Evolutionary conservation across 2,797 vertebrate species (phyloP).

Genomic region (Fistularia commersonii): DNA sequence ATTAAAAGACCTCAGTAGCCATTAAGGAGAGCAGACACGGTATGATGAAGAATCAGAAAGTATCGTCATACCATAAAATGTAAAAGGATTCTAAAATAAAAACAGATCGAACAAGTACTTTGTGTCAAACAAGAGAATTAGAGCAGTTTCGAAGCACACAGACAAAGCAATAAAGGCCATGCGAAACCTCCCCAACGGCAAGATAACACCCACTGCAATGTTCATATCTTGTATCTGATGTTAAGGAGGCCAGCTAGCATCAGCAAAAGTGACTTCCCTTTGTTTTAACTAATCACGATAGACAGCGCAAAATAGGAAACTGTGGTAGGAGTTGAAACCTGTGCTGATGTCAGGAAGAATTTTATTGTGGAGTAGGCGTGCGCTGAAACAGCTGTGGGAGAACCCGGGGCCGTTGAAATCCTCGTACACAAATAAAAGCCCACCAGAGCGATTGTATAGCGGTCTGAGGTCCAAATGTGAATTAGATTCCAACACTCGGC

Average conservation of each 20-base stretch:
- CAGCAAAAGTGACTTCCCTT: constrained; percentile 28
- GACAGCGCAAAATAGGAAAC: constrained; percentile 22
- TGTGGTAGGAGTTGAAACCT: constrained; percentile 15
- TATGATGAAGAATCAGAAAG: too few relatives aligned
- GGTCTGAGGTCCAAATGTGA: constrained; percentile 47
- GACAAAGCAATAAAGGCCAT: too few relatives aligned
- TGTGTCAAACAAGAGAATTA: too few relatives aligned
- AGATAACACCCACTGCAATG: background rate
- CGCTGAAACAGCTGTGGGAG: constrained; percentile 35
- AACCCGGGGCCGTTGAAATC: constrained; percentile 21
- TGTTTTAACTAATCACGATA: constrained; percentile 25
- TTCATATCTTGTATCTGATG: constrained; percentile 5
- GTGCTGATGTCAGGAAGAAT: constrained; percentile 40
- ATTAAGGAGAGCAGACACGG: too few relatives aligned
- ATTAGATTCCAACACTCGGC: constrained; percentile 31
- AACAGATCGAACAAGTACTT: too few relatives aligned
- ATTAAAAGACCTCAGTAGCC: too few relatives aligned
- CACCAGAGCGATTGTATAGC: constrained; percentile 44
- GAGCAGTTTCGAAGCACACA: too few relatives aligned
- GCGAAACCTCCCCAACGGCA: too few relatives aligned
- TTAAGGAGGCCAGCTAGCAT: constrained; percentile 21
- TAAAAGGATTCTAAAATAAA: too few relatives aligned
- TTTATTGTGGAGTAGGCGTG: constrained; percentile 36
- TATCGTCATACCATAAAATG: too few relatives aligned
- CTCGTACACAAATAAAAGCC: constrained; percentile 50